Base-by-base conservation (phyloP, 23 tunicate genomes). In the Clavelina lepadiformis region DNA sequence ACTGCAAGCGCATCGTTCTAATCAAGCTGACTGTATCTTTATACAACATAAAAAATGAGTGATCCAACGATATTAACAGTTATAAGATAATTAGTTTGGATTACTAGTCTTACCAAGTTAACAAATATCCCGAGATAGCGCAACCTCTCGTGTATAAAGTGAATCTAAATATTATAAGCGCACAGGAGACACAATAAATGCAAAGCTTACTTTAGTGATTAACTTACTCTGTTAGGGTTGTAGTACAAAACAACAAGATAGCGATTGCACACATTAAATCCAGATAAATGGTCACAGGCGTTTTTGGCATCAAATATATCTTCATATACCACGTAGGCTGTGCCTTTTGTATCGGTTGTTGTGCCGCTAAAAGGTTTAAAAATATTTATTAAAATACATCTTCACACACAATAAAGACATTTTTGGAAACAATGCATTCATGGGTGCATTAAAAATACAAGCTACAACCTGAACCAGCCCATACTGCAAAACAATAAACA, bases 241-340 rank as follows among this genome's bases (percentile, higher is more conserved):
- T 93, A 93, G 51, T 93, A 93, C 20, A 84, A 46, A 26, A 93
- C 98, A 15, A 93, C 98, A 20, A 93, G 80, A 46, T 93, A 93
- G 33, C 98, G 67, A 53, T 93, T 93, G 58, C 98, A 93, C 28
- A 93, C 98, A 53, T 93, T 93, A 70, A 93, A 93, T 4, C 98
- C 98, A 34, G 94, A 83, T 26, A 93, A 54, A 77, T 93, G 98
- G 49, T 93, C 98, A 52, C 98, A 93, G 19, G 98, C 98, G 63
- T 85, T 93, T 54, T 93, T 93, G 5, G 98, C 98, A 71, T 93
- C 98, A 85, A 77, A 85, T 21, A 93, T 93, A 78, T 93, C 98
- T 79, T 93, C 94, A 56, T 93, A 93, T 3, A 93, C 86, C 28
- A 93, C 85, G 54, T 93, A 93, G 29, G 98, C 98, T 33, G 98